A percentile compares a stretch with the other conserved stretches of the same genome.
Evolutionary conservation across 2,888 invertebrate species (phyloP).

Genomic region (Cordylochernes scorpioides): DNA sequence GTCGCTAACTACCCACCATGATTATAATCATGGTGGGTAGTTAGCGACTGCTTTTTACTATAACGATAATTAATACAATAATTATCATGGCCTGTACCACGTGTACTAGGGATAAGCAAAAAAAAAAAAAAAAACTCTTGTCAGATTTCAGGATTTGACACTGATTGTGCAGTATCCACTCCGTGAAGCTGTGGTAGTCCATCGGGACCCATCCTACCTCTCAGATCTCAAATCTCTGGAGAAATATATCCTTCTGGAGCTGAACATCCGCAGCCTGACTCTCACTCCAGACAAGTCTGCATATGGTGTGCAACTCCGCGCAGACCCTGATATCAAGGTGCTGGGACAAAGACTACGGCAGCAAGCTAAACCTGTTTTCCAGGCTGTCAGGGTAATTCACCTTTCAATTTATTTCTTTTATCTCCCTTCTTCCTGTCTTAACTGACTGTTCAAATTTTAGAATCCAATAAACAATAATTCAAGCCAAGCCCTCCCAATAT

Average conservation of each 20-base stretch:
- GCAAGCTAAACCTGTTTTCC: slow-evolving; percentile 60
- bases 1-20: no score
- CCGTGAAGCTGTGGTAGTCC: slow-evolving; percentile 78
- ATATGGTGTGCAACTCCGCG: slow-evolving; percentile 65
- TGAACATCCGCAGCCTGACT: slow-evolving; percentile 62
- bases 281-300: slow-evolving; percentile 65
- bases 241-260: slow-evolving; percentile 39
- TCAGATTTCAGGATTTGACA: no score
- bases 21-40: no score
- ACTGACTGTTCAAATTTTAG: no score
- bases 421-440: no score
- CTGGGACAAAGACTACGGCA: slow-evolving; percentile 65
- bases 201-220: slow-evolving; percentile 50
- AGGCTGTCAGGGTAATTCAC: slow-evolving; percentile 36
- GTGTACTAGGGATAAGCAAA: no score
- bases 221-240: slow-evolving; percentile 47
- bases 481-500: no score
- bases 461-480: no score
- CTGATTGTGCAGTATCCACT: slow-evolving; percentile 42
- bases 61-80: no score
- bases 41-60: no score
- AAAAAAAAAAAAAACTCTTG: no score
- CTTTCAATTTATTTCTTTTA: not conserved
- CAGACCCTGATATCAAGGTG: slow-evolving; percentile 79
- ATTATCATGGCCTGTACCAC: no score